Base-by-base conservation (phyloP, 37 sponge, comb jelly and placozoan species). In the Corticium candelabrum region DNA sequence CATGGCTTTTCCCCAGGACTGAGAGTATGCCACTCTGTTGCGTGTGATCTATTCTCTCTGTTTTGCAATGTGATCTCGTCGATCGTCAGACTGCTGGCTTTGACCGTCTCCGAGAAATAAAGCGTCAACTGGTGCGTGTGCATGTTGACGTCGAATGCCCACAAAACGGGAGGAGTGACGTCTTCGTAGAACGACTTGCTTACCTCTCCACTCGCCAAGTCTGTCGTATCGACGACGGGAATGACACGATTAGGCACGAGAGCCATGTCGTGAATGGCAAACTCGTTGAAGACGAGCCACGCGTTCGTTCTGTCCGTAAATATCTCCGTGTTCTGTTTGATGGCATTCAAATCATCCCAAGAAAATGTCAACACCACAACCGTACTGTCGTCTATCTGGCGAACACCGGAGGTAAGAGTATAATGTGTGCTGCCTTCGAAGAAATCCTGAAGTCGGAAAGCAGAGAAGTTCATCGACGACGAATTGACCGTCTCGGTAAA, bases 371-470 rank as follows among this genome's bases (percentile, higher is more conserved):
- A 85, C 5, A 41, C 38, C 37, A 94, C 72, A 2, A 88, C 77
- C 0, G 95, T 90, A 74, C 86, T 81, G 80, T 94, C 86, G 29
- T 70, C 77, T 2, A 15, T 40, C 38, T 73, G 88, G 2, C 67
- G 67, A 3, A 29, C 78, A 21, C 71, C 39, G 0, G 91, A 88
- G 41, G 95, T 94, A 34, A 94, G 87, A 32, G 82, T 88, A 74
- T 90, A 94, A 68, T 67, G 41, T 73, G 71, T 82, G 27, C 82
- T 81, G 0, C 75, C 85, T 35, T 88, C 81, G 78, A 94, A 94
- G 86, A 94, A 94, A 77, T 94, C 95, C 79, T 94, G 95, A n/a
- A 94, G 83, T 3, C 84, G 86, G 67, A 90, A 86, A 21, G 91
- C 95, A 69, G 89, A 69, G 77, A 86, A 84, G 68, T 84, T 86